Conservation (phyloP, 1,140 invertebrate genomes). For the Wasmannia auropunctata region DNA sequence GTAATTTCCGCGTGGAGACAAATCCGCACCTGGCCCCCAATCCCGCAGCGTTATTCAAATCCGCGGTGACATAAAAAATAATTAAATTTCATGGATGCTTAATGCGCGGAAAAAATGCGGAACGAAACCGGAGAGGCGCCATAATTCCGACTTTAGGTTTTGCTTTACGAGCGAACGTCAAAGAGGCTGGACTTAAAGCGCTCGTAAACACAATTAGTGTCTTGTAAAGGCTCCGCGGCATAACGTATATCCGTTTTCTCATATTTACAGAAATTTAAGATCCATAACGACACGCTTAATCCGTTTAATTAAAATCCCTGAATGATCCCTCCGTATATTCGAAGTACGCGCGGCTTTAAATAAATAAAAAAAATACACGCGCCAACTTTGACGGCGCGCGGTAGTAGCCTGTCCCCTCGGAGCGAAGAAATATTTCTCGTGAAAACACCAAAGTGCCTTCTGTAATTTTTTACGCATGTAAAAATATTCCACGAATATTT, state of each 20-base stretch:
- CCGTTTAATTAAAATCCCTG: conserved; percentile 81
- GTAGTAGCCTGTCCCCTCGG: not conserved
- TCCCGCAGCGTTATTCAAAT: conserved; percentile 15
- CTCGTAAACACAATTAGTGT: conserved; percentile 81
- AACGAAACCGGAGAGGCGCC: conserved; percentile 16
- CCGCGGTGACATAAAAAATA: conserved; percentile 42
- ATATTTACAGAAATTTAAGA: conserved; percentile 79
- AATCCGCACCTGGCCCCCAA: conserved; percentile 43
- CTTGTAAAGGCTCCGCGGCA: conserved; percentile 61
- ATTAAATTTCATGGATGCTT: conserved; percentile 35
- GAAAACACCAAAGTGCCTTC: not conserved
- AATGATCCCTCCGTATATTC: conserved; percentile 47
- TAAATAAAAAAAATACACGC: conserved; percentile 68
- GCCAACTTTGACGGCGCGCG: conserved; percentile 16
- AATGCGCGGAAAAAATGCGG: conserved; percentile 37
- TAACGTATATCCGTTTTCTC: conserved; percentile 60
- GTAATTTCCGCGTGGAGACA: conserved; percentile 51
- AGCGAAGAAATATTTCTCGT: conserved; percentile 25
- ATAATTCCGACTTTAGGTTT: conserved; percentile 41
- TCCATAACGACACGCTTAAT: conserved; percentile 77
- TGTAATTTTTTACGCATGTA: conserved; percentile 23
- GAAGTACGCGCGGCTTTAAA: conserved; percentile 28
- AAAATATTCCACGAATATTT: conserved; percentile 34
- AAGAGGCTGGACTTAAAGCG: conserved; percentile 55
- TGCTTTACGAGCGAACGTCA: conserved; percentile 64